Evolutionary conservation across 2,113 vertebrate species (phyloP), one percentile per base, ranked within the genome.

Genomic region (Peromyscus maniculatus): DNA sequence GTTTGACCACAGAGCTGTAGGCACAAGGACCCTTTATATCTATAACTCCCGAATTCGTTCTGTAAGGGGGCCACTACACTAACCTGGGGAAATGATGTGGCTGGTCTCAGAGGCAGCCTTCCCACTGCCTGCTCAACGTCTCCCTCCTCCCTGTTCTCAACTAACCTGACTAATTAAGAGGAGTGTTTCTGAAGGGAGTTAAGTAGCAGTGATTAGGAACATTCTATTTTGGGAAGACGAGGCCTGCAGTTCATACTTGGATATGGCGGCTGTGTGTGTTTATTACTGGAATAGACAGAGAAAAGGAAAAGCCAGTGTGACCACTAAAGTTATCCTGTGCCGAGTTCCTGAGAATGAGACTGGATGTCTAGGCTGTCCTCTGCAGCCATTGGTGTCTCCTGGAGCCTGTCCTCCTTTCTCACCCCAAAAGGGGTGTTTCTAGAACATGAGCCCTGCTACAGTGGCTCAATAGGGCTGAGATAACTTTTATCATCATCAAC

Each of bases 401-500:
- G 96, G 80, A 43, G 62, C 91, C 94, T 97, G 96, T 98, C 96
- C 97, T 98, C 96, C 66, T 91, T 94, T 97, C 98, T 98, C 94
- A 97, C 95, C 36, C 16, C 93, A 96, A 82, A 98, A 96, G 31
- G 66, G 93, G 71, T 96, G 75, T 87, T 94, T 95, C 97, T 98
- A 52, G 92, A 98, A 98, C 88, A 62, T 87, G 96, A 98, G 93
- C 97, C 95, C 91, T 89, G 86, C 93, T 90, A 62, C 79, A 96
- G 91, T 98, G 98, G 98, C 96, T 98, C 98, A 96, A 84, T 90
- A 79, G 86, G 96, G 91, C 96, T 67, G 64, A 93, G 93, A 97
- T 96, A 94, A 97, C 95, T 97, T 97, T 98, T 97, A 98, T 98
- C 98, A 98, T 98, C 98, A 97, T 98, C 97, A 95, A 96, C 91